Evolutionary conservation across 2,797 vertebrate species (phyloP).

Genomic region (Tarsius wallacei): DNA sequence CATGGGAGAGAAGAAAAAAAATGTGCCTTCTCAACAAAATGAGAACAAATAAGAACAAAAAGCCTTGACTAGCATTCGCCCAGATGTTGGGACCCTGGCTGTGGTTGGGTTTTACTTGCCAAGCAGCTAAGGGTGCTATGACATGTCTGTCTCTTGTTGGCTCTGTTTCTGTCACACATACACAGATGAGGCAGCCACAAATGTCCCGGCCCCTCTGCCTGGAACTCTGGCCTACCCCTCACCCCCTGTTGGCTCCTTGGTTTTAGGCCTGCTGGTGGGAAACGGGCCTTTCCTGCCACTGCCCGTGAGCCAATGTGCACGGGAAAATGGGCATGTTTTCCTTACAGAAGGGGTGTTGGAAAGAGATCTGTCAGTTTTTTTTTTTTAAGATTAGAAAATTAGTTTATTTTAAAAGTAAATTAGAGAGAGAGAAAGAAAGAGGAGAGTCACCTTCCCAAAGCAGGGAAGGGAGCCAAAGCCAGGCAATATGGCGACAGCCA

Average conservation of each 20-base stretch:
- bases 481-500: too few relatives aligned
- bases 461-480: too few relatives aligned
- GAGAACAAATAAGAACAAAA: background rate
- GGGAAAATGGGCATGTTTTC: background rate
- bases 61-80: background rate
- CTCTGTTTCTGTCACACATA: background rate
- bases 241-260: background rate
- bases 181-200: background rate
- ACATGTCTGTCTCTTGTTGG: background rate
- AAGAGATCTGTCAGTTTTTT: background rate
- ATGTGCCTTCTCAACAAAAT: background rate
- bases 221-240: background rate
- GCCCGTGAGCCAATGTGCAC: background rate
- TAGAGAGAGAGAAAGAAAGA: too few relatives aligned
- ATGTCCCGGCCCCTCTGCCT: background rate
- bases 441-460: too few relatives aligned
- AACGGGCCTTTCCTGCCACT: background rate
- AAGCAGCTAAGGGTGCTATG: background rate
- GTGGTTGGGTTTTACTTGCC: accelerated
- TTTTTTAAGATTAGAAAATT: background rate
- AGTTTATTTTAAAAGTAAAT: too few relatives aligned
- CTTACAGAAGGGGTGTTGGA: background rate
- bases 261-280: too few relatives aligned
- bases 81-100: background rate
- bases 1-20: background rate